A percentile compares a stretch with the other conserved stretches of the same genome.
These are phyloP conservation scores for Spatula clypeata DNA, from an alignment of 2,797 vertebrate species.

Conservation along the genomic window DNA sequence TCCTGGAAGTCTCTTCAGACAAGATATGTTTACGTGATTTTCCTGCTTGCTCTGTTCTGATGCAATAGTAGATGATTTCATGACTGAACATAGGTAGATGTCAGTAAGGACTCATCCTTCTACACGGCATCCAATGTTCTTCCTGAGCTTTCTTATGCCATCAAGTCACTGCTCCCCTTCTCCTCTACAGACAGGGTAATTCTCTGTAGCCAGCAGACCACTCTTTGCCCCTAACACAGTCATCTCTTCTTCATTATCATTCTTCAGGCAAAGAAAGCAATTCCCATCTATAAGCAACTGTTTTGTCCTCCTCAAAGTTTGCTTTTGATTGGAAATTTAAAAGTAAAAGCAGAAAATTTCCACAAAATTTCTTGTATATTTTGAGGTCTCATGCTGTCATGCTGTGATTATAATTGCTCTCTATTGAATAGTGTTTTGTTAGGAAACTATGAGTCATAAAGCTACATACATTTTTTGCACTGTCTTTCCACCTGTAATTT, in stretches of 20 bases:
- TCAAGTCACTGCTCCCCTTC: background rate
- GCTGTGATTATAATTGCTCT: background rate
- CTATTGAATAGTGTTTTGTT: background rate
- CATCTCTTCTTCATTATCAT: background rate
- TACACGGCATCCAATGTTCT: background rate
- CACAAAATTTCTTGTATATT: background rate
- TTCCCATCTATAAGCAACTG: background rate
- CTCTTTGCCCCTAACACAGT: background rate
- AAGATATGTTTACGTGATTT: background rate
- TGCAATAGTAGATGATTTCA: background rate
- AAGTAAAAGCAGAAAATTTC: background rate
- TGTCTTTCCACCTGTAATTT: background rate
- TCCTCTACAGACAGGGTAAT: background rate
- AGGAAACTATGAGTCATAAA: background rate
- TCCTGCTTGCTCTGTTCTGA: background rate
- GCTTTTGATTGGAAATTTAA: background rate
- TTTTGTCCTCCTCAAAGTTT: background rate
- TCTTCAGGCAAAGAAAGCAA: background rate
- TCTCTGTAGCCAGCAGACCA: background rate
- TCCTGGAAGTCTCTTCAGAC: background rate
- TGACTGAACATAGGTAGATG: background rate
- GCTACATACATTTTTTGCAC: background rate
- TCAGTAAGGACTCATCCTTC: background rate
- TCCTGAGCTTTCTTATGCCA: background rate
- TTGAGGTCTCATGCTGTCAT: background rate